Evolutionary conservation across 2,888 invertebrate species (phyloP).

Genomic region (Glaucopsyche alexis): DNA sequence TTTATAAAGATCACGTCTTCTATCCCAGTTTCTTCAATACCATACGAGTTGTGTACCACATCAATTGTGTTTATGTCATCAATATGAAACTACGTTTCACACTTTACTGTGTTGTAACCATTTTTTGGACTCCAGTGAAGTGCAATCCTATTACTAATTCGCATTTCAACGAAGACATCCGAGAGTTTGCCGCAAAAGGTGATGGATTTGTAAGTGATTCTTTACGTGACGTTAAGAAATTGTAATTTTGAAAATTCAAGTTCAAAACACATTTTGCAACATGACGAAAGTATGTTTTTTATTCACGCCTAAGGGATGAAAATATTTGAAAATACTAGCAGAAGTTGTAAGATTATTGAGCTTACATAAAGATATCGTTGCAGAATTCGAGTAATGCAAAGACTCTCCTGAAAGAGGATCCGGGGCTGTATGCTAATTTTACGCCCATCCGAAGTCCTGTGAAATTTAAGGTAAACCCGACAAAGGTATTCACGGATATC

Average conservation of each 20-base stretch:
- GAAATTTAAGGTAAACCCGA: conserved; percentile 55
- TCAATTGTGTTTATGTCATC: conserved; percentile 37
- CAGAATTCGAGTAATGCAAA: conserved; percentile 60
- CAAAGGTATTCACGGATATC: not conserved
- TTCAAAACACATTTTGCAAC: not conserved
- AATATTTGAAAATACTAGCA: no score
- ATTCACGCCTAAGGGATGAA: no score
- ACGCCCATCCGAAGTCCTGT: conserved; percentile 50
- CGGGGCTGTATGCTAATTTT: conserved; percentile 51
- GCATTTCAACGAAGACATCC: conserved; percentile 59
- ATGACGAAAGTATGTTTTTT: no score
- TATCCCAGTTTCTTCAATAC: conserved; percentile 46
- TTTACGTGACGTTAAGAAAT: not conserved
- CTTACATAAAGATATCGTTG: conserved; percentile 40
- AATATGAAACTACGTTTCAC: conserved; percentile 8
- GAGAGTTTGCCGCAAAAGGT: conserved; percentile 54
- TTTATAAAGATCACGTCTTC: conserved; percentile 64
- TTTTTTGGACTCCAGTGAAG: conserved; percentile 31
- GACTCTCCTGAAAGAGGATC: conserved; percentile 61
- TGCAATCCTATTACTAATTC: conserved; percentile 48
- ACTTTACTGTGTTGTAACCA: conserved; percentile 27
- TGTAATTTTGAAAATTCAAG: not conserved
- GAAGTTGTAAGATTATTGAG: not conserved
- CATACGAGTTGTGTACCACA: conserved; percentile 40
- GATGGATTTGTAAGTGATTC: conserved; percentile 53